Conservation (phyloP, 2,888 invertebrate genomes). For the Ochropleura leucogaster region DNA sequence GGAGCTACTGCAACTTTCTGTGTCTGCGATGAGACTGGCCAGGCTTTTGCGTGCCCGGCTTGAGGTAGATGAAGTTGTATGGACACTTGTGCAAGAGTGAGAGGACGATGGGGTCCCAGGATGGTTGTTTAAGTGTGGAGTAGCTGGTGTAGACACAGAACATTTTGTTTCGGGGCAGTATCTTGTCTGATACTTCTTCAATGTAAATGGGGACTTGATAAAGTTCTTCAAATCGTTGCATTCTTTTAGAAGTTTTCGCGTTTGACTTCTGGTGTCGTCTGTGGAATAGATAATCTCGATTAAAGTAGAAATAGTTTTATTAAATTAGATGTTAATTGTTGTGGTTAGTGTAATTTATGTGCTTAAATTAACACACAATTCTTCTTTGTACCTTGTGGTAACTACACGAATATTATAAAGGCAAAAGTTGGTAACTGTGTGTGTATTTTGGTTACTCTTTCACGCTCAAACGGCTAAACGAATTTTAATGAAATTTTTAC, state of each 20-base stretch:
- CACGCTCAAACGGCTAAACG: no score
- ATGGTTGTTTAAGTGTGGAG: conserved; percentile 83
- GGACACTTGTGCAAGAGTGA: conserved; percentile 84
- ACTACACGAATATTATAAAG: no score
- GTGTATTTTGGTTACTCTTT: no score
- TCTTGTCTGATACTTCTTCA: conserved; percentile 86
- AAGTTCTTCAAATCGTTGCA: conserved; percentile 84
- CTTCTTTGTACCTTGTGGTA: conserved; percentile 27
- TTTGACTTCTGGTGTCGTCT: conserved; percentile 82
- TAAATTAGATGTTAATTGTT: conserved; percentile 15
- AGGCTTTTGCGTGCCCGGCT: conserved; percentile 86
- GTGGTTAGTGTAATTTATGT: conserved; percentile 25
- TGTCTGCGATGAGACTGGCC: conserved; percentile 86
- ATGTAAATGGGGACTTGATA: conserved; percentile 87
- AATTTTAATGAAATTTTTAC: no score
- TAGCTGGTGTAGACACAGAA: conserved; percentile 83
- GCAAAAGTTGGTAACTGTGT: no score
- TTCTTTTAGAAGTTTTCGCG: conserved; percentile 79
- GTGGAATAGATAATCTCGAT: conserved; percentile 22
- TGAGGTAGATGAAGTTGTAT: conserved; percentile 86
- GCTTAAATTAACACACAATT: conserved; percentile 60
- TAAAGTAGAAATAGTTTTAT: conserved; percentile 37
- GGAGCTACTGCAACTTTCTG: conserved; percentile 89
- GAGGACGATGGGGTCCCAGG: conserved; percentile 86
- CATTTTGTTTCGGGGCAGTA: conserved; percentile 79